Percentiles rank a stretch among this genome's conserved stretches.
Conservation (phyloP, 2,797 vertebrate genomes). For the Gallirallus australis region DNA sequence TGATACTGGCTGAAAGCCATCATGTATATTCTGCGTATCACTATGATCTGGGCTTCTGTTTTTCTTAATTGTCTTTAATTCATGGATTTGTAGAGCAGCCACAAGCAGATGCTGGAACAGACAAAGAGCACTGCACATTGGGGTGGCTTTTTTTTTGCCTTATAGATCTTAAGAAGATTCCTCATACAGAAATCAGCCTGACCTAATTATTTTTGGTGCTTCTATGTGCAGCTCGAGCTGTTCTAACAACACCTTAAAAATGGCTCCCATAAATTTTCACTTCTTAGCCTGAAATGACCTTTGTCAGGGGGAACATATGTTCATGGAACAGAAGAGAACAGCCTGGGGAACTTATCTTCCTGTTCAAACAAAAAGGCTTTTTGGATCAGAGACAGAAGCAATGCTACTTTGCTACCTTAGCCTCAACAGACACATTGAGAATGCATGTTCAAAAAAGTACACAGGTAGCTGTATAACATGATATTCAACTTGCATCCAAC, state of each 20-base stretch:
- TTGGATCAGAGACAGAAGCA: background rate
- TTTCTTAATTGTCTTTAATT: conserved; percentile 50
- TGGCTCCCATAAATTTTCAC: background rate
- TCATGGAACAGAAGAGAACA: background rate
- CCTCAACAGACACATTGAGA: background rate
- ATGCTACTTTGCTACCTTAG: background rate
- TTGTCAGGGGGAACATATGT: background rate
- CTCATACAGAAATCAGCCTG: background rate
- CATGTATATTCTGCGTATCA: conserved; percentile 4
- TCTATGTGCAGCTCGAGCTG: background rate
- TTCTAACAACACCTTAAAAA: background rate
- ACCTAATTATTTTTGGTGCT: background rate
- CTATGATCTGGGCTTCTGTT: conserved; percentile 24
- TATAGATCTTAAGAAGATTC: background rate
- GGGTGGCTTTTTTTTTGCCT: background rate
- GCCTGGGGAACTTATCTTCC: background rate
- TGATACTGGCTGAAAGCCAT: conserved; percentile 22
- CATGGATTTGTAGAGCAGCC: background rate
- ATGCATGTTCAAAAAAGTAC: background rate
- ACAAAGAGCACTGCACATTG: background rate
- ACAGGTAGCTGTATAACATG: background rate
- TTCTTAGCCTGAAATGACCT: conserved; percentile 22
- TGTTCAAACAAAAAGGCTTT: conserved; percentile 1
- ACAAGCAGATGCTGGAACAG: background rate
- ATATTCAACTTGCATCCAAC: background rate